These are phyloP conservation scores for Lepidocolaptes lacrymiger DNA, from an alignment of 2,797 vertebrate species.

Conservation along the genomic window DNA sequence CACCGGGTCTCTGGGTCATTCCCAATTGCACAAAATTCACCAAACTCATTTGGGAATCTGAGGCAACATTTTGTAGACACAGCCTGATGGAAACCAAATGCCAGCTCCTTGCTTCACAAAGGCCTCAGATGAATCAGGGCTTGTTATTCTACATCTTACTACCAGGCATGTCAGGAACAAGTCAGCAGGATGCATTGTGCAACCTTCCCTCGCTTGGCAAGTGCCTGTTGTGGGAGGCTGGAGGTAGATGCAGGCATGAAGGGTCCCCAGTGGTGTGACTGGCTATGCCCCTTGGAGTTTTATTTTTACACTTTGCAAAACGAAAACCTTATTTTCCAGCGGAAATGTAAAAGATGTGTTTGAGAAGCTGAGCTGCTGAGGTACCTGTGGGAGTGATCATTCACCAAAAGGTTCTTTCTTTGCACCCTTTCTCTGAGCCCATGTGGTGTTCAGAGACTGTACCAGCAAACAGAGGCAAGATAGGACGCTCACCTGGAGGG, in stretches of 20 bases:
- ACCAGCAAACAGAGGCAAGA: neutral
- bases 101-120: neutral
- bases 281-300: no score
- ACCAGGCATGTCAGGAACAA: no score
- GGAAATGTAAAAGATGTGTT: neutral
- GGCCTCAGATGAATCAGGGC: neutral
- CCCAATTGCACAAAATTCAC: no score
- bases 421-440: neutral
- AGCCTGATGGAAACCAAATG: neutral
- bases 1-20: no score
- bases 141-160: neutral
- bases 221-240: no score
- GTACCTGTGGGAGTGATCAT: neutral
- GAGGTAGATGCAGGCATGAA: no score
- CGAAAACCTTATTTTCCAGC: rapidly evolving
- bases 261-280: no score
- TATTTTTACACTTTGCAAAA: neutral
- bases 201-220: no score
- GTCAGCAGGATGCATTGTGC: no score
- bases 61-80: neutral
- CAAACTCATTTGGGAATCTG: neutral
- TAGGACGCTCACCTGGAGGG: neutral
- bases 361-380: neutral
- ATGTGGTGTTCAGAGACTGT: rapidly evolving
- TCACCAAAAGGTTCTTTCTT: neutral